These are phyloP conservation scores for Limnothrissa miodon DNA, from an alignment of 2,113 vertebrate genomes.

Conservation along the genomic window DNA sequence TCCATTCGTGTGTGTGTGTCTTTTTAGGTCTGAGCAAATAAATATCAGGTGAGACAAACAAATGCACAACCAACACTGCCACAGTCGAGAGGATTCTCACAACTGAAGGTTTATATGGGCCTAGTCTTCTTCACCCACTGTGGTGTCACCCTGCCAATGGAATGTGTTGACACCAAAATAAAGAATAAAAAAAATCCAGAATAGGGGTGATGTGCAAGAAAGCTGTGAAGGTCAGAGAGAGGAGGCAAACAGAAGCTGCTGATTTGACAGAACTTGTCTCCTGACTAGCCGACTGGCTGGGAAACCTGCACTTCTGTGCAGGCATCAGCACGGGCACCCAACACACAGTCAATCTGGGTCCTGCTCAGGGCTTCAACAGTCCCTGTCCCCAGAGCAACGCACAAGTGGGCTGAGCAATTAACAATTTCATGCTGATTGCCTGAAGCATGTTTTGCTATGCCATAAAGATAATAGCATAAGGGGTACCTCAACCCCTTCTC, in stretches of 20 bases:
- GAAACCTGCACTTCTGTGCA: constrained; percentile 47
- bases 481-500: constrained; percentile 61
- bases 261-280: background rate
- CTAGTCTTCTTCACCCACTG: background rate
- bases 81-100: background rate
- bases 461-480: constrained; percentile 83
- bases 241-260: background rate
- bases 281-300: constrained; percentile 31
- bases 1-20: constrained; percentile 6
- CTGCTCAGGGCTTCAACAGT: constrained; percentile 69
- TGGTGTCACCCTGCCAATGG: background rate
- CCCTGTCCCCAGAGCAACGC: constrained; percentile 80
- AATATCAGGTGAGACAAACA: background rate
- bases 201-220: background rate
- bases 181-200: background rate
- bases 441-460: constrained; percentile 81
- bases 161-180: background rate
- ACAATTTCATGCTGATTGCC: constrained; percentile 90
- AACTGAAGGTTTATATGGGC: background rate
- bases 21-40: background rate
- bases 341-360: constrained; percentile 64
- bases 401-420: constrained; percentile 87
- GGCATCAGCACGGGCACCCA: constrained; percentile 68
- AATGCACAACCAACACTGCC: background rate
- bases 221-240: background rate